Evolutionary conservation across 2,113 vertebrate species (phyloP), one percentile per base, ranked within the genome.

Genomic region (Dromas ardeola): DNA sequence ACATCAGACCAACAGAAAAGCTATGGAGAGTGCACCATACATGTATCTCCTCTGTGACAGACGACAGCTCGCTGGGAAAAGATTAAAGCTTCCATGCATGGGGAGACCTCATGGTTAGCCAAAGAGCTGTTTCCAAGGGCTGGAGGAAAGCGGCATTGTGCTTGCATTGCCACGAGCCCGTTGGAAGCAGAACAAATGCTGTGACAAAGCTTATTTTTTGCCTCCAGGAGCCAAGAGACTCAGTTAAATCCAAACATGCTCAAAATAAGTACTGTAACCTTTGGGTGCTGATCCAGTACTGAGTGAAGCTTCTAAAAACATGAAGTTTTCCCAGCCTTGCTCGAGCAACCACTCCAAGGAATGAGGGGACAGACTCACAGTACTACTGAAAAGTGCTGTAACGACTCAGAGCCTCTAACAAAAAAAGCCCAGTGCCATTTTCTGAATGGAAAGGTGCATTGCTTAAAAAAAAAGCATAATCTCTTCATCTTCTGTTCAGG

Each of bases 301-400:
- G 36, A 81, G n/a, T 18, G n/a, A 78, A 91, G 22, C 42, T 73
- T 63, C 65, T 42, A 16, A 56, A 88, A 36, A 2, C 0, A 0
- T 36, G 6, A 61, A 5, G 10, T 66, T 86, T 53, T 38, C 32
- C 14, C 27, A 52, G 45, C 45, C 66, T 76, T 92, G 42, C 30
- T 59, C 0, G 0, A 59, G 36, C 2, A 3, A 22, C 32, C 0
- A 0, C 43, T 50, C 21, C 22, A 26, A 90, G 49, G 58, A 90
- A 77, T 7, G 21, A 81, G 59, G 26, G 23, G 12, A 58, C 27
- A 73, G n/a, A 45, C 14, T 53, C 11, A 43, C 0, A 1, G 17
- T 50, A 9, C 15, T 52, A 15, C 36, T 61, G 59, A 55, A 65
- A 81, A 55, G 40, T 62, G 55, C 30, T 10, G 3, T 34, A 23